Evolutionary conservation across 2,797 vertebrate species (phyloP).

Genomic region (Brotula barbata): DNA sequence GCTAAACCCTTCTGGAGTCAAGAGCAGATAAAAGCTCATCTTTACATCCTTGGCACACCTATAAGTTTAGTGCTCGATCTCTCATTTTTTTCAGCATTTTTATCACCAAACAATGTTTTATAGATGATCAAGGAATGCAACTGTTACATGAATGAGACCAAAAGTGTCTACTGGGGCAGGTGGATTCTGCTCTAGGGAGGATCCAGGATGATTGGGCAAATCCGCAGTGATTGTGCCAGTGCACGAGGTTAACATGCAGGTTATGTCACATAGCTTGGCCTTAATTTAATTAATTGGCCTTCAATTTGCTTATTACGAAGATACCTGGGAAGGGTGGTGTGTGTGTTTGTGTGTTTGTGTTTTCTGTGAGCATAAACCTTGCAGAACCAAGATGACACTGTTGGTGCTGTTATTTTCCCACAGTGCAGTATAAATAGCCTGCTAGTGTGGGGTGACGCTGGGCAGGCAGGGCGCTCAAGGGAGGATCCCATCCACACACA

Average conservation of each 20-base stretch:
- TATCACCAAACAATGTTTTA: conserved; percentile 5
- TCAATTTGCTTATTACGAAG: conserved; percentile 36
- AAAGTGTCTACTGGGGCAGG: background rate
- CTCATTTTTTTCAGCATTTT: conserved; percentile 2
- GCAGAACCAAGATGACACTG: conserved; percentile 61
- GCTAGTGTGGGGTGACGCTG: conserved; percentile 71
- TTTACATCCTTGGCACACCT: background rate
- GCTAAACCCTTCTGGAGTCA: no score
- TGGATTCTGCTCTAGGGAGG: background rate
- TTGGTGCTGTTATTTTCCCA: conserved; percentile 75
- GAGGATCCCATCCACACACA: conserved; percentile 75
- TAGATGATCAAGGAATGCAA: conserved; percentile 17
- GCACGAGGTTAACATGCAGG: background rate
- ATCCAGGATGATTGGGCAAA: background rate
- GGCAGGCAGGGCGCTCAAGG: conserved; percentile 65
- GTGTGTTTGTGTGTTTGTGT: conserved; percentile 23
- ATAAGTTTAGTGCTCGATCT: background rate
- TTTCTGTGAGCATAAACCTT: conserved; percentile 50
- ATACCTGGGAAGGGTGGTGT: conserved; percentile 27
- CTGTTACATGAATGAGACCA: conserved; percentile 10
- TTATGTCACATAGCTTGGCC: conserved; percentile 6
- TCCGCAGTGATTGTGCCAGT: conserved; percentile 1
- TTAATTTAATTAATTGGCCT: no score
- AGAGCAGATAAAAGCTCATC: no score
- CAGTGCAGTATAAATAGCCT: conserved; percentile 80